phyloP scores from a whole-genome alignment of 2,888 invertebrate genomes.

The Morpho deidamia region DNA sequence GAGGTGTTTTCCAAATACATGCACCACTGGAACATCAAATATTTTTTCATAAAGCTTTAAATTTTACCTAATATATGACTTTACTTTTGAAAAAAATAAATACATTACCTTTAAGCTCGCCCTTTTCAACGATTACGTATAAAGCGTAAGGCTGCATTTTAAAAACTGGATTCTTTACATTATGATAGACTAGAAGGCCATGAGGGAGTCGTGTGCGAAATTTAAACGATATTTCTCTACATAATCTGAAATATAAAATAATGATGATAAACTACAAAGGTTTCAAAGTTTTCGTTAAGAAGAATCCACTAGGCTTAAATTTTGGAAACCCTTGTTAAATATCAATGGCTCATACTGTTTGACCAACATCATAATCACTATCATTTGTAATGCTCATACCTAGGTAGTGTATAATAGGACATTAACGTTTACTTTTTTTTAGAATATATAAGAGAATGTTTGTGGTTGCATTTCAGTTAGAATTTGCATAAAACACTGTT shows the following conservation, averaged over 20 bases:
- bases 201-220: conserved; percentile 93
- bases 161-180: conserved; percentile 91
- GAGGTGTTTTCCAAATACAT: conserved; percentile 92
- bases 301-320: too few relatives aligned
- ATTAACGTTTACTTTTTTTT: too few relatives aligned
- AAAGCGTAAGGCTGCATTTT: conserved; percentile 92
- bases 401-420: too few relatives aligned
- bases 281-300: too few relatives aligned
- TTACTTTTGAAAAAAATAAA: too few relatives aligned
- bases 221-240: conserved; percentile 92
- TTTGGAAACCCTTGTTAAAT: too few relatives aligned
- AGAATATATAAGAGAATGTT: too few relatives aligned
- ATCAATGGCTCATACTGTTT: too few relatives aligned
- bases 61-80: too few relatives aligned
- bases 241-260: conserved; percentile 79
- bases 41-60: too few relatives aligned
- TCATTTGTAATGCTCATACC: too few relatives aligned
- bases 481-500: conserved; percentile 7
- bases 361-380: too few relatives aligned
- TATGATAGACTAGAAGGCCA: conserved; percentile 92
- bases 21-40: conserved; percentile 80
- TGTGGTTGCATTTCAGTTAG: conserved; percentile 3
- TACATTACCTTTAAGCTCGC: conserved; percentile 84
- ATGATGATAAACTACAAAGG: not conserved
- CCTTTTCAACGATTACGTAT: conserved; percentile 94